Conservation (phyloP, 2,797 vertebrate species). For the Typhlichthys eigenmanni region DNA sequence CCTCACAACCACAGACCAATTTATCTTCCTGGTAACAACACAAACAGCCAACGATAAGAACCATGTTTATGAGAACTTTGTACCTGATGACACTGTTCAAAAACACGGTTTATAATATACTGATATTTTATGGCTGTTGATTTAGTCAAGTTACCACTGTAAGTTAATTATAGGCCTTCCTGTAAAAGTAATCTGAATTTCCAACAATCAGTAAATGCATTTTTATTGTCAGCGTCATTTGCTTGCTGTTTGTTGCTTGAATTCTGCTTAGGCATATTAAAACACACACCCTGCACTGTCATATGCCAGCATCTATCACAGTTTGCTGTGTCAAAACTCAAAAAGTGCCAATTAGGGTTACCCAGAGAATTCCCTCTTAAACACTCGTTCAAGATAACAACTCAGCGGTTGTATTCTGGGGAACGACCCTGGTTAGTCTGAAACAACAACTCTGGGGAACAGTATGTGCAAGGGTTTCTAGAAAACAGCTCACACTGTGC, state of each 20-base stretch:
- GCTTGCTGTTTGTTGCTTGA: not conserved
- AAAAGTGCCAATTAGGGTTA: not conserved
- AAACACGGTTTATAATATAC: constrained; percentile 11
- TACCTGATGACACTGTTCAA: constrained; percentile 13
- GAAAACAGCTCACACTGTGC: not conserved
- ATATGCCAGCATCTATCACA: not conserved
- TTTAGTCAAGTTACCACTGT: constrained; percentile 3
- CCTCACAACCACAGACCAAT: constrained; percentile 7
- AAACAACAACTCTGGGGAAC: not conserved
- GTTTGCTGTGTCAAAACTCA: not conserved
- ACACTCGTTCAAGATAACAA: not conserved
- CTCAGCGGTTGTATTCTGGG: not conserved
- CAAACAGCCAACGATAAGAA: constrained; percentile 39
- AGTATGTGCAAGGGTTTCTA: not conserved
- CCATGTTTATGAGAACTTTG: constrained; percentile 45
- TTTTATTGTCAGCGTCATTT: not conserved
- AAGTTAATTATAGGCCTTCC: constrained; percentile 2
- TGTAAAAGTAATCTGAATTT: not conserved
- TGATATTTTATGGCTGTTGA: constrained; percentile 26
- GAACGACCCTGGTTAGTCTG: not conserved
- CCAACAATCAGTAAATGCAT: not conserved
- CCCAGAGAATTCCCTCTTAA: not conserved
- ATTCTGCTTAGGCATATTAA: not conserved
- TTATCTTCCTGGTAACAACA: constrained; percentile 31
- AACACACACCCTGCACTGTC: not conserved